Conservation (phyloP, 2,888 invertebrate species). For the Venustoraphidia nigricollis region DNA sequence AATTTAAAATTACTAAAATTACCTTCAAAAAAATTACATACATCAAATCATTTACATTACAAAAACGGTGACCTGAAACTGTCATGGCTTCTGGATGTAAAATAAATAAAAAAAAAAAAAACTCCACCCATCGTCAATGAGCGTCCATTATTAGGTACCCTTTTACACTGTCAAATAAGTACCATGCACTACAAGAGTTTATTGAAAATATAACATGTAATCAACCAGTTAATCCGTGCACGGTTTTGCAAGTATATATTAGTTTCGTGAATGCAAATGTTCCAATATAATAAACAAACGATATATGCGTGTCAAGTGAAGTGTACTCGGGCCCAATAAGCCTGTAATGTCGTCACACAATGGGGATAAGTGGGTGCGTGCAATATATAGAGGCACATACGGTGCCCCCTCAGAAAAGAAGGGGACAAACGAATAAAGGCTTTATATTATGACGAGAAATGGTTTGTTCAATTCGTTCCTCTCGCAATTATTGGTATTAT, state of each 20-base stretch:
- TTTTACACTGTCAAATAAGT: too few relatives aligned
- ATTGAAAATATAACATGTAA: too few relatives aligned
- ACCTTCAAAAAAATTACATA: too few relatives aligned
- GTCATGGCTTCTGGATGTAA: background rate
- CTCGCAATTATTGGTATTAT: too few relatives aligned
- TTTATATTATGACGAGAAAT: too few relatives aligned
- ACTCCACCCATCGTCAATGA: background rate
- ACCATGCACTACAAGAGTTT: too few relatives aligned
- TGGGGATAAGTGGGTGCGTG: background rate
- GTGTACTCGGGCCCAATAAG: background rate
- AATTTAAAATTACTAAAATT: too few relatives aligned
- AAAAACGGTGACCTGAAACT: background rate
- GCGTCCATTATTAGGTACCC: too few relatives aligned
- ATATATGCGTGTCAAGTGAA: background rate
- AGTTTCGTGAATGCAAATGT: background rate
- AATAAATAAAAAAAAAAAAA: background rate
- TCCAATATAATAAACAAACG: too few relatives aligned
- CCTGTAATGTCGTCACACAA: background rate
- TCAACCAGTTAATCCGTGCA: background rate
- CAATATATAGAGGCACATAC: background rate
- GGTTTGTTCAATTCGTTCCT: too few relatives aligned
- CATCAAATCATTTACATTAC: too few relatives aligned
- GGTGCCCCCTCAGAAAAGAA: background rate
- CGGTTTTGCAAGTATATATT: background rate
- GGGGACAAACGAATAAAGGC: background rate